Evolutionary conservation across 2,888 invertebrate genomes (phyloP), one percentile per base, ranked within the genome.

Genomic region (Cephus sareptanus): DNA sequence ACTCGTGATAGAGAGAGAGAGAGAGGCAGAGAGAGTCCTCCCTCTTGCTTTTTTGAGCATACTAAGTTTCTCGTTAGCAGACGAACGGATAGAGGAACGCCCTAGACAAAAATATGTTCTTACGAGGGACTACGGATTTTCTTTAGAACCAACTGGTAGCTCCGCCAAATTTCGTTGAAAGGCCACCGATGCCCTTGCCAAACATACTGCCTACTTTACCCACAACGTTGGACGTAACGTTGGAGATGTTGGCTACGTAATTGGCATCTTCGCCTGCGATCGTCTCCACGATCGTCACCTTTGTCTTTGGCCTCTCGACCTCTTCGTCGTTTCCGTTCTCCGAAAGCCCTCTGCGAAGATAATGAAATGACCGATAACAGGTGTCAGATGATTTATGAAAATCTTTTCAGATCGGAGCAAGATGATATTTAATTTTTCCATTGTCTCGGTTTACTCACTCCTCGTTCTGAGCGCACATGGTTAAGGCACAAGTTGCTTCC

Each of bases 401-500:
- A 15, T 40, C 23, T 40, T 56, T 9, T 23, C 23, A 1, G 23
- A 23, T 56, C 6, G 0, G 9, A 9, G 1, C 9, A 56, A 1
- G 23, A 23, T 56, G 23, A 23, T 56, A 56, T 56, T 23, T 23
- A 6, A 56, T 23, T 56, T 9, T 56, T 56, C 1, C 9, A 23
- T 23, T 9, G 2, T 23, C 2, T 56, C 0, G 9, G 23, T 71
- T 31, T 34, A 85, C 90, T 91, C 92, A 95, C 93, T 95, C 95
- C 87, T 95, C 94, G 83, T 95, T 95, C 83, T 95, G 95, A 88
- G 96, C 96, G 77, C 96, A 96, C 93, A 97, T 95, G 69, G 97
- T 94, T 82, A 98, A 93, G 84, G 97, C 96, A 94, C 98, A 97
- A 9, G 98, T 97, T 77, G 98, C 98, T 93, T 99, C 98, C 91